phyloP scores from a whole-genome alignment of 2,888 invertebrate species.

The Drosophila maculinotata region DNA sequence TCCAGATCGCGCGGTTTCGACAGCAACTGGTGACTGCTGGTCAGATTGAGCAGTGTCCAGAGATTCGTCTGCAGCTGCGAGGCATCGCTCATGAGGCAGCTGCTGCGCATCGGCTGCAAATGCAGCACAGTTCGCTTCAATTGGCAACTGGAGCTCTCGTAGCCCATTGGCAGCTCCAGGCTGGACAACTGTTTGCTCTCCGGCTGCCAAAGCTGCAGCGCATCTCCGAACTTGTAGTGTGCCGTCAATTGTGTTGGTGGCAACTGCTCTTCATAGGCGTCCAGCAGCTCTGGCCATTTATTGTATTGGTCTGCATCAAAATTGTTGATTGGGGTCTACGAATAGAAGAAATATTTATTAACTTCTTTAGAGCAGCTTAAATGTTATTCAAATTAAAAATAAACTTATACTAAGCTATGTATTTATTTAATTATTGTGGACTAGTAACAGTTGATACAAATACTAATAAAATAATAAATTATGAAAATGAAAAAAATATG shows the following conservation, averaged over 20 bases:
- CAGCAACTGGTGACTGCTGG: constrained; percentile 52
- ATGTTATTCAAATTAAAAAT: background rate
- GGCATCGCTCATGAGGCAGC: constrained; percentile 60
- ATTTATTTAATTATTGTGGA: too few relatives aligned
- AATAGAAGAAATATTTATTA: background rate
- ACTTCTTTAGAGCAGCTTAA: background rate
- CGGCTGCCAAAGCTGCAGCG: constrained; percentile 69
- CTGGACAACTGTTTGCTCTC: constrained; percentile 35
- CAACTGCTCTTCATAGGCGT: constrained; percentile 30
- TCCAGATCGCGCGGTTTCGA: constrained; percentile 55
- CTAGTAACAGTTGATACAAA: too few relatives aligned
- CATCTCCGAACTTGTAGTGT: constrained; percentile 76
- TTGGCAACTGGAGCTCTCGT: constrained; percentile 73
- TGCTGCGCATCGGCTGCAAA: constrained; percentile 56
- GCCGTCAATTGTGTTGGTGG: background rate
- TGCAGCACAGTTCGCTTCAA: constrained; percentile 75
- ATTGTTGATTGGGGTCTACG: constrained; percentile 18
- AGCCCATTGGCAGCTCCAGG: constrained; percentile 77
- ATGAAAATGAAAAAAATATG: too few relatives aligned
- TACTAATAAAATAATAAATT: too few relatives aligned
- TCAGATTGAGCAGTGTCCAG: constrained; percentile 54
- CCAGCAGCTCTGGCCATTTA: constrained; percentile 69
- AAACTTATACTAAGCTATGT: background rate
- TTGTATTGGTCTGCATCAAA: constrained; percentile 54
- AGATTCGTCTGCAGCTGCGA: constrained; percentile 54